phyloP scores from a whole-genome alignment of 2,888 invertebrate genomes.

The Dysmachus trigonus region DNA sequence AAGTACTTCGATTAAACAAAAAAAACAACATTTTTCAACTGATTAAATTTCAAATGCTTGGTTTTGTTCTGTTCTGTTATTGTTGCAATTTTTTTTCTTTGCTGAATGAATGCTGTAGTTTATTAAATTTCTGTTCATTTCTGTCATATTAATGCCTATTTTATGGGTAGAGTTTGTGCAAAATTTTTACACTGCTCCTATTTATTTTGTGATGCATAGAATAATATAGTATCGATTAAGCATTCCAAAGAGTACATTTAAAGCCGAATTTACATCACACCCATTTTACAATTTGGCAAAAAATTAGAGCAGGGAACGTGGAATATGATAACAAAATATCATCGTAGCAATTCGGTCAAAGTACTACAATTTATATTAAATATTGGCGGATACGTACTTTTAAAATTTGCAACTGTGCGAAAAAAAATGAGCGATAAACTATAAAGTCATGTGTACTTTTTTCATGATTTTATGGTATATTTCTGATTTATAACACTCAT shows the following conservation, averaged over 20 bases:
- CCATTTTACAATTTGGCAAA: too few relatives aligned
- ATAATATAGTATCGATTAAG: not conserved
- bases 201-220: not conserved
- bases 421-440: too few relatives aligned
- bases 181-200: constrained; percentile 38
- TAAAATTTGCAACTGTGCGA: too few relatives aligned
- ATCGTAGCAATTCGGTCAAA: too few relatives aligned
- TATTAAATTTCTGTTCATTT: not conserved
- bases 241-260: not conserved
- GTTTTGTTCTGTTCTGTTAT: not conserved
- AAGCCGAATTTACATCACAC: too few relatives aligned
- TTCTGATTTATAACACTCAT: too few relatives aligned
- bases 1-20: constrained; percentile 60
- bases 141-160: not conserved
- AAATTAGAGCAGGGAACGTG: too few relatives aligned
- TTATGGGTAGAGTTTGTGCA: not conserved
- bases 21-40: constrained; percentile 16
- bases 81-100: constrained; percentile 28
- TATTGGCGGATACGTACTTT: too few relatives aligned
- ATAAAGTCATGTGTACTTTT: too few relatives aligned
- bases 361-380: too few relatives aligned
- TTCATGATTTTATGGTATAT: too few relatives aligned
- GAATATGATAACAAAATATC: too few relatives aligned
- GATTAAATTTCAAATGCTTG: constrained; percentile 12
- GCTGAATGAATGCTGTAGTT: not conserved